These are phyloP conservation scores for Antitype chi DNA, from an alignment of 2,888 invertebrate species.

Conservation along the genomic window DNA sequence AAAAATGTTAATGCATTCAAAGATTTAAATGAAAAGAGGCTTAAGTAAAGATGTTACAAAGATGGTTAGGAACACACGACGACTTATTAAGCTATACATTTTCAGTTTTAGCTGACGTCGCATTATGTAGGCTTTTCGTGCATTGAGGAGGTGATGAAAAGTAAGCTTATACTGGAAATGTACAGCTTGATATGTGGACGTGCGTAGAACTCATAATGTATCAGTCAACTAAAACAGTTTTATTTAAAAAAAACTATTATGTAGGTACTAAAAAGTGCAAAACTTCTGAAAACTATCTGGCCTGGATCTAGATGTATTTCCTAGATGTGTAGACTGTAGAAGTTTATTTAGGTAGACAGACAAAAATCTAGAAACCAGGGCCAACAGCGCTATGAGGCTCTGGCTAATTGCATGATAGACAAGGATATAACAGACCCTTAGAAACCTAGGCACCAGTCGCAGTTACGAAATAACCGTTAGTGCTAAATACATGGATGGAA, in stretches of 20 bases:
- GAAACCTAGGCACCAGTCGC: neutral
- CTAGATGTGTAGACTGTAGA: neutral
- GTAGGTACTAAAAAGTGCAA: neutral
- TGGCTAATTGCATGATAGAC: conserved; percentile 14
- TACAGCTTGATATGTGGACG: too few relatives aligned
- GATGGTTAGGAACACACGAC: neutral
- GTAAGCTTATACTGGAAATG: too few relatives aligned
- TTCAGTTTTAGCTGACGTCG: too few relatives aligned
- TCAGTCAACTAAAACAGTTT: neutral
- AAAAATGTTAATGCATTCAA: neutral
- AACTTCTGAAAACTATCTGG: neutral
- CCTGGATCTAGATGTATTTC: neutral
- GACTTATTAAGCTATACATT: too few relatives aligned
- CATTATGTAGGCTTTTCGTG: too few relatives aligned
- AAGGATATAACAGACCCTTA: neutral
- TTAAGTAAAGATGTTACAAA: neutral
- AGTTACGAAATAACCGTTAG: conserved; percentile 13
- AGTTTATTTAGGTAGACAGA: neutral
- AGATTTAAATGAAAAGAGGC: neutral
- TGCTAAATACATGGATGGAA: neutral
- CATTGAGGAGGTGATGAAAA: too few relatives aligned
- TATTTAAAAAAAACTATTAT: neutral
- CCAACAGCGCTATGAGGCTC: neutral
- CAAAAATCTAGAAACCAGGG: neutral
- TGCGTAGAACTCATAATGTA: neutral